Evolutionary conservation across 2,113 vertebrate genomes (phyloP).

Genomic region (Fulmarus glacialis): DNA sequence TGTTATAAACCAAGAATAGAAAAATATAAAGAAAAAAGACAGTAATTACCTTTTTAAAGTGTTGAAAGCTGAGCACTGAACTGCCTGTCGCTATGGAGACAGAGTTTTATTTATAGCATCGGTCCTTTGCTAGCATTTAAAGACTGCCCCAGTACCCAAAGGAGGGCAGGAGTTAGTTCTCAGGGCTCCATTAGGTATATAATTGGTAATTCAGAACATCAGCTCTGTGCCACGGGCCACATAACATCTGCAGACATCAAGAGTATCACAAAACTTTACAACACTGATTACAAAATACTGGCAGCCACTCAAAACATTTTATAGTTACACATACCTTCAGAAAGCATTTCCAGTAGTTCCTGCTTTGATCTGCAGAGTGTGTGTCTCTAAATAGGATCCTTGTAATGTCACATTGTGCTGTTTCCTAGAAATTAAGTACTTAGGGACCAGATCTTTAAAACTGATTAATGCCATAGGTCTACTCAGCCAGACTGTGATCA

Average conservation of each 20-base stretch:
- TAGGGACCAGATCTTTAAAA: slow-evolving; percentile 61
- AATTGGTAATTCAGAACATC: slow-evolving; percentile 76
- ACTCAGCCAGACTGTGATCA: background rate
- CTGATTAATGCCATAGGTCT: slow-evolving; percentile 35
- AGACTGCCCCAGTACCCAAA: slow-evolving; percentile 53
- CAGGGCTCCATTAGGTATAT: slow-evolving; percentile 59
- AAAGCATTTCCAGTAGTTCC: slow-evolving; percentile 72
- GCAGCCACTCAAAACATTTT: slow-evolving; percentile 74
- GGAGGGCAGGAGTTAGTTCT: slow-evolving; percentile 56
- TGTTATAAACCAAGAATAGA: slow-evolving; percentile 71
- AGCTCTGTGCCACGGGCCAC: slow-evolving; percentile 65
- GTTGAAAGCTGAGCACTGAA: slow-evolving; percentile 57
- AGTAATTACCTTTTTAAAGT: slow-evolving; percentile 68
- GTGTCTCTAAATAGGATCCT: slow-evolving; percentile 75
- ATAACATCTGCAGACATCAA: slow-evolving; percentile 77
- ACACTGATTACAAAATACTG: slow-evolving; percentile 75
- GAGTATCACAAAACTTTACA: slow-evolving; percentile 75
- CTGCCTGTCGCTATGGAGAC: slow-evolving; percentile 41
- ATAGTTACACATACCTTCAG: slow-evolving; percentile 74
- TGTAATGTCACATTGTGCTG: slow-evolving; percentile 67
- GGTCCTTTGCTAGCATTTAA: slow-evolving; percentile 56
- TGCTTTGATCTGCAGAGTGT: slow-evolving; percentile 72
- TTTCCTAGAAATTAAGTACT: slow-evolving; percentile 70
- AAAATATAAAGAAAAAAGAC: slow-evolving; percentile 71
- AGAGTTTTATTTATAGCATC: slow-evolving; percentile 59